These are phyloP conservation scores for Corydoras sp. DNA, from an alignment of 2,113 vertebrate species.

Conservation along the genomic window DNA sequence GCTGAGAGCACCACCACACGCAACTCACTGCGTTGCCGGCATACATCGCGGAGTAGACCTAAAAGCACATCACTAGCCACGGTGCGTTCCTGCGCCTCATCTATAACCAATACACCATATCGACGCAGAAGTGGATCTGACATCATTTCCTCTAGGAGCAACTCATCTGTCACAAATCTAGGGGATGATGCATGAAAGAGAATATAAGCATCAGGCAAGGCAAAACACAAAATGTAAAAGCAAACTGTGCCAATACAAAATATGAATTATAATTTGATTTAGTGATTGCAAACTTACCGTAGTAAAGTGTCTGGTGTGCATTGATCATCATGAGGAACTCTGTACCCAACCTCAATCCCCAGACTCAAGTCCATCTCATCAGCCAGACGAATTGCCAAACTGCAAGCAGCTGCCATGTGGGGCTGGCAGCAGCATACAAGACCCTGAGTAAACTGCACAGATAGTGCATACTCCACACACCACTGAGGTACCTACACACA, in stretches of 20 bases:
- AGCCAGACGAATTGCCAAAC: conserved; percentile 81
- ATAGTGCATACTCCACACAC: conserved; percentile 86
- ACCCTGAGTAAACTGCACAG: conserved; percentile 75
- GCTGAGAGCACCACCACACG: conserved; percentile 74
- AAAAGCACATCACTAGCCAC: conserved; percentile 83
- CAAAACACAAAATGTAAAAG: not conserved
- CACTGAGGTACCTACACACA: conserved; percentile 85
- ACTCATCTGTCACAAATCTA: conserved; percentile 64
- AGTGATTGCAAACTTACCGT: conserved; percentile 62
- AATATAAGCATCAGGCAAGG: not conserved
- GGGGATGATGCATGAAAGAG: not conserved
- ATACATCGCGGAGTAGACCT: conserved; percentile 82
- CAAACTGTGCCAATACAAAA: not conserved
- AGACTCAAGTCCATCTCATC: conserved; percentile 97
- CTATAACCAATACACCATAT: conserved; percentile 81
- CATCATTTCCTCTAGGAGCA: conserved; percentile 89
- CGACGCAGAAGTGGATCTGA: conserved; percentile 79
- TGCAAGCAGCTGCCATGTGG: conserved; percentile 75
- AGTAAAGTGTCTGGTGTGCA: conserved; percentile 83
- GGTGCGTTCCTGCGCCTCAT: conserved; percentile 86
- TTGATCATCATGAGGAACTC: conserved; percentile 85
- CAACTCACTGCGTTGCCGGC: conserved; percentile 62
- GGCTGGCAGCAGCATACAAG: conserved; percentile 85
- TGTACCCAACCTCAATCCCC: conserved; percentile 91
- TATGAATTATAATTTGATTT: not conserved